phyloP scores from a whole-genome alignment of 2,888 invertebrate genomes.

The Synanthedon myopaeformis region DNA sequence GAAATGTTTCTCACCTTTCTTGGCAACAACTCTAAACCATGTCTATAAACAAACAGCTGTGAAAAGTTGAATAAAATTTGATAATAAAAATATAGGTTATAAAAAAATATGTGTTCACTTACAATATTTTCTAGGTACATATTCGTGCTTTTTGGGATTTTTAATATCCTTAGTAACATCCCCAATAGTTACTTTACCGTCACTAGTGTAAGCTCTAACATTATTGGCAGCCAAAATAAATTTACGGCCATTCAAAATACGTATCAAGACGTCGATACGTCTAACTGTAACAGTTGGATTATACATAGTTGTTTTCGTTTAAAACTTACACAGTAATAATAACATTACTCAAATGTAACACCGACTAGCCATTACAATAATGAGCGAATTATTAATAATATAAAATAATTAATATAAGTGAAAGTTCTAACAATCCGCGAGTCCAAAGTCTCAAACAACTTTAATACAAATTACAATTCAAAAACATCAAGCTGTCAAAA shows the following conservation, averaged over 20 bases:
- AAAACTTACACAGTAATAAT: conserved; percentile 2
- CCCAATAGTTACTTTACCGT: conserved; percentile 77
- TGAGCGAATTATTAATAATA: conserved; percentile 10
- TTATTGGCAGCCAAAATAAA: conserved; percentile 40
- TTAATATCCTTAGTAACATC: conserved; percentile 74
- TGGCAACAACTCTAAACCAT: background rate
- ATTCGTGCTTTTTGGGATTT: conserved; percentile 77
- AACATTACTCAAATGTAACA: conserved; percentile 9
- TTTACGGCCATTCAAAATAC: conserved; percentile 55
- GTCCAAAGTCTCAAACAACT: conserved; percentile 48
- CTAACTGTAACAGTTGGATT: conserved; percentile 50
- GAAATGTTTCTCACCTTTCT: background rate
- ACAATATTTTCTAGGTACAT: conserved; percentile 88
- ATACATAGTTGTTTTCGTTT: conserved; percentile 27
- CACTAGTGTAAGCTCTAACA: conserved; percentile 54
- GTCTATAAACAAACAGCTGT: background rate
- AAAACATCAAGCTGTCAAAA: no score
- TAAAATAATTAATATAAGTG: conserved; percentile 15
- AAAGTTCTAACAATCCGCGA: conserved; percentile 24
- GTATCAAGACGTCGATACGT: conserved; percentile 62
- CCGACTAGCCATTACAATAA: conserved; percentile 8
- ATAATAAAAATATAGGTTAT: conserved; percentile 8
- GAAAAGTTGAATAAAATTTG: conserved; percentile 5
- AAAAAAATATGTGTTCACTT: conserved; percentile 42
- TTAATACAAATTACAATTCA: no score